Base-by-base conservation (phyloP, 2,888 invertebrate species). In the Nomada flava region DNA sequence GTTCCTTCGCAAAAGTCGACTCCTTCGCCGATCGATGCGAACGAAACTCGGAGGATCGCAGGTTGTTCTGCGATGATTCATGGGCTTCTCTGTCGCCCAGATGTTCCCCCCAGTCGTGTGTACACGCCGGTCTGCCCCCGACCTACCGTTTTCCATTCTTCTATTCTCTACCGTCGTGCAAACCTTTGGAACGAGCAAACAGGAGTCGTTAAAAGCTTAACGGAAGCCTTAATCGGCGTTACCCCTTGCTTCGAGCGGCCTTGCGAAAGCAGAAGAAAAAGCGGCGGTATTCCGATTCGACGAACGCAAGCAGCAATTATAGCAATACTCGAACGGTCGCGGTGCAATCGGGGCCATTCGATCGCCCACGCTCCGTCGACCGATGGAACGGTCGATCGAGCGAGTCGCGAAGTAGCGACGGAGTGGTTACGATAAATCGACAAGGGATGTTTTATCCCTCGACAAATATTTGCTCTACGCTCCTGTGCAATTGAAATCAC, bases 351-450 rank as follows among this genome's bases (percentile, higher is more conserved):
- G 47, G 47, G 47, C 15, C 47, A 15, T 15, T 47, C 15, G 15
- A 47, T 36, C 65, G 71, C 76, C 70, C 57, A 57, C 70, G n/a
- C 44, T 67, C 55, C 47, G 53, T 23, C 57, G 44, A 15, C 15
- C 36, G 15, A 26, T 10, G 36, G 60, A 2, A 9, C n/a, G n/a
- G 5, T 2, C 9, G n/a, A n/a, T n/a, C 10, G 42, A 18, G 10
- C 23, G 18, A 26, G 29, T 18, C 47, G 57, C 42, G 53, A 55
- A 50, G 44, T 44, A 47, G 9, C 65, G 52, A 50, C 18, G 47
- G 52, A 65, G 67, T 36, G 67, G 76, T 67, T 55, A 44, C 62
- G 67, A 76, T 82, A 76, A 73, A 79, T 84, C 75, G 67, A 72
- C 75, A 65, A 80, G 64, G 29, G 52, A 36, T 3, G 13, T 47